Evolutionary conservation across 2,113 vertebrate genomes (phyloP), one percentile per base, ranked within the genome.

Genomic region (Equus quagga): DNA sequence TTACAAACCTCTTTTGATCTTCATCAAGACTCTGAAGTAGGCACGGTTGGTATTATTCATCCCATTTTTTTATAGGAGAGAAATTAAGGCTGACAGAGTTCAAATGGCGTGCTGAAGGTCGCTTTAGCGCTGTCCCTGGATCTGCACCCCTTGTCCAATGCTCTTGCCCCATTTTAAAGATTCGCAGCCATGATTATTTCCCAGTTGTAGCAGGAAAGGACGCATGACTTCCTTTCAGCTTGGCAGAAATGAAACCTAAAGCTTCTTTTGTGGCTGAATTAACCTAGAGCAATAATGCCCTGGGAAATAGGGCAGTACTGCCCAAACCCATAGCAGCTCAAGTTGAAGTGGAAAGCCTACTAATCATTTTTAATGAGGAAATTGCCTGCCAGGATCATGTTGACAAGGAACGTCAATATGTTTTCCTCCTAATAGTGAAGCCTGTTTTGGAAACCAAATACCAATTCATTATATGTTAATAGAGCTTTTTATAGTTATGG

Each of bases 381-480:
- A 80, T 91, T 67, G 51, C 44, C 23, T 81, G 24, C 49, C 49
- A 67, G 69, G 51, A 86, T 89, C 54, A 36, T 62, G 26, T 44
- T 75, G 33, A 33, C 13, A 51, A 60, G 33, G 31, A 58, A 82
- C 41, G 18, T 60, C 75, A 93, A 75, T 11, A 84, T 15, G 49
- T 41, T 56, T 28, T 89, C 60, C 8, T 49, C 69, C 23, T 18
- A 41, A 17, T 19, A 69, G 46, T n/a, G 24, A 76, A 73, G 49
- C n/a, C 36, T 75, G 44, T n/a, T 86, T 87, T 58, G 60, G 86
- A 96, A 91, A 81, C 78, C 41, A 97, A 92, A 76, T 56, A 44
- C 14, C 15, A 75, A 18, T 31, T n/a, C 17, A 56, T 21, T 51
- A 8, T 24, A 58, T 51, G 12, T 28, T 26, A 94, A 44, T 5